phyloP scores from a whole-genome alignment of 2,797 vertebrate genomes.

The Centropyge bicolor region DNA sequence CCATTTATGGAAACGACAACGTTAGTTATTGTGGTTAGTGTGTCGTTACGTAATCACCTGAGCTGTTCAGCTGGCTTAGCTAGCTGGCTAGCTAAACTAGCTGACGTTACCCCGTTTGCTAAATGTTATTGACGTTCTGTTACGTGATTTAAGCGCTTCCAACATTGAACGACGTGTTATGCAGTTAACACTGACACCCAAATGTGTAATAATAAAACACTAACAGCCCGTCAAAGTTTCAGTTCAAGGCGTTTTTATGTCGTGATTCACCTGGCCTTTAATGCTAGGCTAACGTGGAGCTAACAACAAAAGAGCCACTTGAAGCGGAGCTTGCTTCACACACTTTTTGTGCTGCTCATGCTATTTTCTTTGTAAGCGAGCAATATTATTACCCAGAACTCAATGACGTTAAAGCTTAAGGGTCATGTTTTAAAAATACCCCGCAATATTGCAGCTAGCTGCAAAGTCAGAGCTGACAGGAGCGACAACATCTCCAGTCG shows the following conservation, averaged over 20 bases:
- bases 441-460: not conserved
- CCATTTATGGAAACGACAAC: conserved; percentile 63
- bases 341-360: conserved; percentile 5
- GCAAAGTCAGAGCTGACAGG: not conserved
- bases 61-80: conserved; percentile 72
- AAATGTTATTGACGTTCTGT: conserved; percentile 1
- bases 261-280: conserved; percentile 21
- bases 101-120: conserved; percentile 34
- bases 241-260: not conserved
- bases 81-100: conserved; percentile 26
- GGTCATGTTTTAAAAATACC: not conserved
- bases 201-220: rapidly evolving
- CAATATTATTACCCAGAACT: not conserved
- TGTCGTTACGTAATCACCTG: conserved; percentile 78
- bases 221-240: rapidly evolving
- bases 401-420: rapidly evolving
- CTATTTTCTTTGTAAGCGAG: conserved; percentile 8
- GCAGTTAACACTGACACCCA: rapidly evolving
- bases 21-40: conserved; percentile 63
- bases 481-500: not conserved
- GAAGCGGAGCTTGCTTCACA: conserved; percentile 36
- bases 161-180: rapidly evolving
- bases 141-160: not conserved
- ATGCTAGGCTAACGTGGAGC: conserved; percentile 73
- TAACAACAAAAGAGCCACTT: conserved; percentile 80